Base-by-base conservation (phyloP, 1,140 invertebrate genomes). In the Dolichoris vasculosae region DNA sequence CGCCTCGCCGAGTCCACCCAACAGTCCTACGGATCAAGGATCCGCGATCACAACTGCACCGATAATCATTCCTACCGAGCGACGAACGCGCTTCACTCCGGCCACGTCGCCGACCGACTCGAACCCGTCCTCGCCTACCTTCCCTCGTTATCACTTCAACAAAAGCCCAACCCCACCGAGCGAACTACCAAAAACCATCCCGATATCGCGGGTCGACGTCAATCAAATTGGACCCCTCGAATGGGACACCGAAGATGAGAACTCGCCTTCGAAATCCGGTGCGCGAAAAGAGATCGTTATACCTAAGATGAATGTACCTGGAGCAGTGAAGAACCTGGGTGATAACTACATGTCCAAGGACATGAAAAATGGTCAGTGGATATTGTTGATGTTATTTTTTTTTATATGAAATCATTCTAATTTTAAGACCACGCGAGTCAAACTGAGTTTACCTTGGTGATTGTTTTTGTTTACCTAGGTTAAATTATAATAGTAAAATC, bases 1-100 rank as follows among this genome's bases (percentile, higher is more conserved):
- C 6, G 90, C 90, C 3, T 94, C 93, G 86, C 93, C 93, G 2
- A 93, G 91, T 89, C 92, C 93, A 38, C 89, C 91, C 0, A 84
- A 88, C 8, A 91, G 90, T 87, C 90, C 90, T 0, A 35, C 67
- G 23, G 43, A 38, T 4, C n/a, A 55, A 6, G 11, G 1, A 20
- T 13, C 46, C 0, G 9, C 69, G 7, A 11, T 35, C 20, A 35
- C 55, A 0, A 26, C 43, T 0, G 48, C 81, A 1, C 84, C 84
- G 2, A 86, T 79, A 23, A 80, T 86, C 51, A 86, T 83, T 46
- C 80, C 85, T 0, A 83, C 81, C 23, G 85, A 82, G 30, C 55
- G 55, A 17, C 78, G 46, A 1, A 35, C 64, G 15, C 80, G 80
- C 26, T 82, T 51, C 38, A 13, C 43, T 0, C 40, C 73, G 15